These are phyloP conservation scores for Trichosurus vulpecula DNA, from an alignment of 2,797 vertebrate genomes.

Conservation along the genomic window DNA sequence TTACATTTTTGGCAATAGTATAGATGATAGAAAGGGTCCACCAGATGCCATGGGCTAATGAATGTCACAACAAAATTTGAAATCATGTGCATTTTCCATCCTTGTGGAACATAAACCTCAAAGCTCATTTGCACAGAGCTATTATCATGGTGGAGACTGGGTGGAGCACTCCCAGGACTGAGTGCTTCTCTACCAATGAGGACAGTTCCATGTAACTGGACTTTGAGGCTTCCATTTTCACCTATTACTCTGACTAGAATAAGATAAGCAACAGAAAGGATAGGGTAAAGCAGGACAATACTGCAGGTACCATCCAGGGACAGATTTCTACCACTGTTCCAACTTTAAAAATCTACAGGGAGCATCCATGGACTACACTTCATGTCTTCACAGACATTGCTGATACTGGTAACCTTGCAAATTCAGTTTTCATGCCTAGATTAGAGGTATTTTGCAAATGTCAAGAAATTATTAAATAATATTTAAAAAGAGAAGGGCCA, in stretches of 20 bases:
- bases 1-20: not conserved
- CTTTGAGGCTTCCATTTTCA: not conserved
- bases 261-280: not conserved
- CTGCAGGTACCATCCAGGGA: not conserved
- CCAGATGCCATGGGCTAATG: not conserved
- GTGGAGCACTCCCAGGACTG: not conserved
- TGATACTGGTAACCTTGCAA: too few relatives aligned
- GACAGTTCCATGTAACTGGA: not conserved
- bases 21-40: not conserved
- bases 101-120: not conserved
- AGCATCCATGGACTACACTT: not conserved
- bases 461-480: too few relatives aligned
- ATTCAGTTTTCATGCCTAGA: too few relatives aligned
- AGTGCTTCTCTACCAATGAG: not conserved
- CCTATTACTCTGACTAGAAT: not conserved
- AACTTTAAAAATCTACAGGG: not conserved
- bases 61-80: not conserved
- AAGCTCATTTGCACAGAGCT: not conserved
- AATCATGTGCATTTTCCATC: not conserved
- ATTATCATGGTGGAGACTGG: too few relatives aligned
- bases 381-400: too few relatives aligned
- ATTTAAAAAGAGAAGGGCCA: too few relatives aligned
- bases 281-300: not conserved
- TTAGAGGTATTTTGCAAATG: too few relatives aligned
- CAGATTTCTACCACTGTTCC: not conserved